phyloP scores from a whole-genome alignment of 2,797 vertebrate genomes.

The Xyrichtys novacula region DNA sequence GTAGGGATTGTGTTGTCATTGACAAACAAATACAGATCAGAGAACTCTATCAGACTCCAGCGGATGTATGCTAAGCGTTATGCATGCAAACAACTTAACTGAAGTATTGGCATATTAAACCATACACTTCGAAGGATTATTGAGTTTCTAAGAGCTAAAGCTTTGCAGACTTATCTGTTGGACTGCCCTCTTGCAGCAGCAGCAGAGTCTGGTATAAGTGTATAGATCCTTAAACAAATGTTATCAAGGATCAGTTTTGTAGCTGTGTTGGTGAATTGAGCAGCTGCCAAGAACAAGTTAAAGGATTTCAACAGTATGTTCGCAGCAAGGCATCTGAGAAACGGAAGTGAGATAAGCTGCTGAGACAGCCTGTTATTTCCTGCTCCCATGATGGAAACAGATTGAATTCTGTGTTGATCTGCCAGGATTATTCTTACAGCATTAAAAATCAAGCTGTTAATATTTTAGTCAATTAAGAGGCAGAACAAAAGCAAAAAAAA shows the following conservation, averaged over 20 bases:
- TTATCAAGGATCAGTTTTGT: slow-evolving; percentile 10
- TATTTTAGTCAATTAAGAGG: slow-evolving; percentile 2
- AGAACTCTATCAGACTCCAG: too few relatives aligned
- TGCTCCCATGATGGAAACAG: background rate
- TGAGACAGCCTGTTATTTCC: slow-evolving; percentile 6
- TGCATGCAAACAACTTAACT: too few relatives aligned
- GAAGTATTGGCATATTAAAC: background rate
- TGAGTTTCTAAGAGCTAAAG: background rate
- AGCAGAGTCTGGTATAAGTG: background rate
- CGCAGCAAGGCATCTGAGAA: slow-evolving; percentile 28
- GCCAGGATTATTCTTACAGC: background rate
- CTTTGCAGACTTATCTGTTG: background rate
- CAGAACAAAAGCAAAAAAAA: background rate
- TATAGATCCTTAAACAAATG: slow-evolving; percentile 21
- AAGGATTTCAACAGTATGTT: slow-evolving; percentile 16
- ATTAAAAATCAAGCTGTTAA: slow-evolving; percentile 1
- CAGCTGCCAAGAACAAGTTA: slow-evolving; percentile 30
- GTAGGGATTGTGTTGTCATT: too few relatives aligned
- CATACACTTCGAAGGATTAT: background rate
- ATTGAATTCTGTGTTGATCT: background rate
- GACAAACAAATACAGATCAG: too few relatives aligned
- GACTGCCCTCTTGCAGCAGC: background rate
- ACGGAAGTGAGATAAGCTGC: background rate
- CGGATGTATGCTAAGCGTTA: too few relatives aligned
- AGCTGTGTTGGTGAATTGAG: slow-evolving; percentile 14